Conservation (phyloP, 1,140 invertebrate genomes). For the Anthonomus grandis region DNA sequence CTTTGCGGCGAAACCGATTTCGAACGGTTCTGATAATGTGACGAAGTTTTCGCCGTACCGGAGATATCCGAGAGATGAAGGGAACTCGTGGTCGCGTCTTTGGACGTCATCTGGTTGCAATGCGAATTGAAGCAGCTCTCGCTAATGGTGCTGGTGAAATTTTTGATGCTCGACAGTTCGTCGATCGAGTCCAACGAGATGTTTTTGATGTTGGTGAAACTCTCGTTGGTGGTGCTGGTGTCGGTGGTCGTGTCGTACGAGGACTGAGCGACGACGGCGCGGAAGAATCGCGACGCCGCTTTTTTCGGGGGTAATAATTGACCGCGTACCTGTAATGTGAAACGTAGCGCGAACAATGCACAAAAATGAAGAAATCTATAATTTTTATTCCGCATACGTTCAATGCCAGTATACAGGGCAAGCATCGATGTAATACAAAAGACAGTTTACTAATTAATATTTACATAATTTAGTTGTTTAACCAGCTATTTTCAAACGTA, state of each 20-base stretch:
- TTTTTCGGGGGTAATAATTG: slow-evolving; percentile 42
- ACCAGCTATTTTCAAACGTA: too few species aligned
- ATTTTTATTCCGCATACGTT: too few species aligned
- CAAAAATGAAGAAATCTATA: too few species aligned
- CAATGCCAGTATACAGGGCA: too few species aligned
- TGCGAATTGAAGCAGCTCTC: slow-evolving; percentile 47
- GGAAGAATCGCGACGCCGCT: slow-evolving; percentile 47
- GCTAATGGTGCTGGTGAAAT: slow-evolving; percentile 37
- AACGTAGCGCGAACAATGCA: too few species aligned
- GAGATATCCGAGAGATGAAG: slow-evolving; percentile 12
- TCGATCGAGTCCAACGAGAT: slow-evolving; percentile 44
- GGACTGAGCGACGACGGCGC: slow-evolving; percentile 27
- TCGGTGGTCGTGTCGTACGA: slow-evolving; percentile 28
- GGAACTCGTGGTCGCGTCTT: slow-evolving; percentile 20
- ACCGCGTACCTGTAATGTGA: slow-evolving; percentile 15
- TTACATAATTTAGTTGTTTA: too few species aligned
- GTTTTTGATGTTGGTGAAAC: slow-evolving; percentile 46
- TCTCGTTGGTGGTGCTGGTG: slow-evolving; percentile 42
- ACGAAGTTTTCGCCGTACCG: slow-evolving; percentile 3
- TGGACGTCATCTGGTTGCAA: slow-evolving; percentile 34
- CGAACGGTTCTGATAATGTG: slow-evolving; percentile 30
- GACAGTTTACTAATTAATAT: too few species aligned
- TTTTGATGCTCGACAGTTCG: slow-evolving; percentile 42
- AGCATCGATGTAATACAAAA: too few species aligned
- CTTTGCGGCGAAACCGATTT: slow-evolving; percentile 44